Evolutionary conservation across 2,113 vertebrate genomes (phyloP).

Genomic region (Atrichornis clamosus): DNA sequence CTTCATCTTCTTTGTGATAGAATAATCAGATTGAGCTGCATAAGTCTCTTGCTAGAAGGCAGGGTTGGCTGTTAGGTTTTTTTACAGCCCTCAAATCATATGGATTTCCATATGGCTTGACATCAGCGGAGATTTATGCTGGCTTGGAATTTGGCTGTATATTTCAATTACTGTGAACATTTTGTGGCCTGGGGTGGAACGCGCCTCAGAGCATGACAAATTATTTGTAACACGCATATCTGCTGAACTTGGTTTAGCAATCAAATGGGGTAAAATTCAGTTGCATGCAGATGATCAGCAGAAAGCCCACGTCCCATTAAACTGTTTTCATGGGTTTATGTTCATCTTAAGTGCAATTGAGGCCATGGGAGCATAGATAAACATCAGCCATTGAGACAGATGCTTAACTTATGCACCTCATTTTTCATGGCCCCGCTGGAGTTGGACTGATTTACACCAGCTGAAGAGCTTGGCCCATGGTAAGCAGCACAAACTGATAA

Average conservation of each 20-base stretch:
- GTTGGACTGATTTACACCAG: slow-evolving; percentile 35
- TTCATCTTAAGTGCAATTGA: slow-evolving; percentile 48
- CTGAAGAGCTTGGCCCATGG: slow-evolving; percentile 31
- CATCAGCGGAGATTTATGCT: slow-evolving; percentile 57
- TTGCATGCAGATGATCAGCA: slow-evolving; percentile 33
- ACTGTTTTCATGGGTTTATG: slow-evolving; percentile 37
- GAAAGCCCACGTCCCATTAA: slow-evolving; percentile 45
- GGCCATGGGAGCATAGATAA: slow-evolving; percentile 52
- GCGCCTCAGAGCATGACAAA: slow-evolving; percentile 32
- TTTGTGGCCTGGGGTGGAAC: slow-evolving; percentile 53
- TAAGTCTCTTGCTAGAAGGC: slow-evolving; percentile 1
- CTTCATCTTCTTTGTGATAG: slow-evolving; percentile 33
- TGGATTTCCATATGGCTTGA: slow-evolving; percentile 55
- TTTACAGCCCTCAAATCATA: slow-evolving; percentile 12
- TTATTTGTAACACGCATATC: slow-evolving; percentile 52
- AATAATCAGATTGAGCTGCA: slow-evolving; percentile 16
- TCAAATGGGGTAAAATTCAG: slow-evolving; percentile 33
- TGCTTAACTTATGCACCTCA: slow-evolving; percentile 59
- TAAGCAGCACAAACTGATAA: slow-evolving; percentile 7
- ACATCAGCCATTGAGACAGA: slow-evolving; percentile 52
- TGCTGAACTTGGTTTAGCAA: slow-evolving; percentile 35
- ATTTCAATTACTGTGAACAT: slow-evolving; percentile 55
- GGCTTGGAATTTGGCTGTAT: slow-evolving; percentile 55
- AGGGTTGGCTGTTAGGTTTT: neutral
- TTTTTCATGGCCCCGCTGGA: slow-evolving; percentile 45